These are phyloP conservation scores for Mobula hypostoma DNA, from an alignment of 2,113 vertebrate species.

Conservation along the genomic window DNA sequence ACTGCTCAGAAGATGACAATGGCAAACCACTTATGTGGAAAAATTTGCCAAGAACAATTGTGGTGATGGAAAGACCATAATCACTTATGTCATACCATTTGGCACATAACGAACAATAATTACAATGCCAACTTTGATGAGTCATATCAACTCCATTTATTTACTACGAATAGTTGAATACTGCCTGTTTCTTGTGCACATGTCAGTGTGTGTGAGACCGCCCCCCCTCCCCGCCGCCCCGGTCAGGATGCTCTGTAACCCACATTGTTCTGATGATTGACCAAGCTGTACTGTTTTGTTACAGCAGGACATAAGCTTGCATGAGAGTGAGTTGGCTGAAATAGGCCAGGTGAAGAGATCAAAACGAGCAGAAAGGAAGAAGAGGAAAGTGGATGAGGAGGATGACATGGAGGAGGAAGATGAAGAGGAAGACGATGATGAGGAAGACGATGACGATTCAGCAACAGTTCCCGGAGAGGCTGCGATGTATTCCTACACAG, in stretches of 20 bases:
- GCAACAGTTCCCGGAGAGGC: constrained; percentile 65
- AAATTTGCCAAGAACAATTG: no score
- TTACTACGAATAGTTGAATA: not conserved
- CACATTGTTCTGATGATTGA: not conserved
- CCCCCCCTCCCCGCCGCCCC: no score
- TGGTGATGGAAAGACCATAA: no score
- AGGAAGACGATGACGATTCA: constrained; percentile 51
- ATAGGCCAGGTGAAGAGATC: constrained; percentile 59
- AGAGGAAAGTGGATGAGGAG: constrained; percentile 59
- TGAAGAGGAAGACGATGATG: constrained; percentile 50
- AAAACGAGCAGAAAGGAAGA: constrained; percentile 62
- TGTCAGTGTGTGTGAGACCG: not conserved
- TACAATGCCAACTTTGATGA: not conserved
- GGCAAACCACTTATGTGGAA: no score
- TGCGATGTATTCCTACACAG: constrained; percentile 65
- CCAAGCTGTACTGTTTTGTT: not conserved
- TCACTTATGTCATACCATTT: no score
- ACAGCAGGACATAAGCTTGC: constrained; percentile 74
- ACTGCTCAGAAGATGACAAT: no score
- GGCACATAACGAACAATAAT: no score
- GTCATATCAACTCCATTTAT: not conserved
- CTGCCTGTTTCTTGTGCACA: not conserved
- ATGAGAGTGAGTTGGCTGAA: constrained; percentile 63
- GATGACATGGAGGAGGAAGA: constrained; percentile 62
- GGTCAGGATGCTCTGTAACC: no score